These are phyloP conservation scores for Noctua janthe DNA, from an alignment of 2,888 invertebrate genomes.

Conservation along the genomic window DNA sequence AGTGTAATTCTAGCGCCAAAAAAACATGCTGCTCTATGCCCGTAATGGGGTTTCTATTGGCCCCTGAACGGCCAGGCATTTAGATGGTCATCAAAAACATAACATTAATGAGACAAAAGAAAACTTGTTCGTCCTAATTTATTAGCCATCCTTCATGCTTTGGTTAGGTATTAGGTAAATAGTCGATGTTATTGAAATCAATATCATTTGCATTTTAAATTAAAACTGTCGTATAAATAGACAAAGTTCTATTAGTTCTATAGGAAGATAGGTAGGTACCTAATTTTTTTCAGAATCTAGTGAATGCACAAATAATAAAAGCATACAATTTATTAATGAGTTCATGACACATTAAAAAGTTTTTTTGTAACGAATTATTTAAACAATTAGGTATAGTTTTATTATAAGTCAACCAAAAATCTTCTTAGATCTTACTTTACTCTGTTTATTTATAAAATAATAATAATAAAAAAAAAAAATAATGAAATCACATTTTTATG, in stretches of 20 bases:
- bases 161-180: slow-evolving; percentile 30
- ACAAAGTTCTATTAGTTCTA: neutral
- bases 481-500: neutral
- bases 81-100: neutral
- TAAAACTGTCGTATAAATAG: slow-evolving; percentile 31
- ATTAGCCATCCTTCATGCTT: slow-evolving; percentile 22
- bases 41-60: neutral
- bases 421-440: neutral
- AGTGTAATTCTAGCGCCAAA: neutral
- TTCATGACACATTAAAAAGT: too few relatives aligned
- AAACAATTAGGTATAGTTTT: neutral
- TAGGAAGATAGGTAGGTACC: neutral
- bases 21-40: neutral
- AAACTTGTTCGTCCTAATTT: slow-evolving; percentile 40
- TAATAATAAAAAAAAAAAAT: too few relatives aligned
- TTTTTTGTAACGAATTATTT: neutral
- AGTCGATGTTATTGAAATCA: slow-evolving; percentile 42
- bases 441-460: too few relatives aligned
- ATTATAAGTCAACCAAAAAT: neutral
- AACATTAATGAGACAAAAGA: slow-evolving; percentile 1
- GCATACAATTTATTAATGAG: neutral
- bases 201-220: slow-evolving; percentile 61
- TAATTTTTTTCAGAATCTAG: neutral
- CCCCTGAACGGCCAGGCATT: neutral
- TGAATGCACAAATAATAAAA: neutral